phyloP scores from a whole-genome alignment of 2,113 vertebrate genomes.

The Melanerpes aurifrons region DNA sequence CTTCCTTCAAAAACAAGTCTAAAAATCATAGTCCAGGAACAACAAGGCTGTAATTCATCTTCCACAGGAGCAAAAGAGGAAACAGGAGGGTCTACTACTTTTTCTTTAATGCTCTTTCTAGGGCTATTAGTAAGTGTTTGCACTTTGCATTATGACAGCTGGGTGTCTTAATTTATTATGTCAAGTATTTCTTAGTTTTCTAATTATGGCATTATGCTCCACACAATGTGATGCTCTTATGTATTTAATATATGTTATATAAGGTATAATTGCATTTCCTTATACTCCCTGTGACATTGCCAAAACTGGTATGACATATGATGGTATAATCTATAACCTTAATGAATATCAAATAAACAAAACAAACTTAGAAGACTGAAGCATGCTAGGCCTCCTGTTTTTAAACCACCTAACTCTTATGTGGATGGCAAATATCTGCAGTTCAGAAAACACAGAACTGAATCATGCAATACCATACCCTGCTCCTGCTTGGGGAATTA shows the following conservation, averaged over 20 bases:
- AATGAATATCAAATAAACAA: not conserved
- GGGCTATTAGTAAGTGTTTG: not conserved
- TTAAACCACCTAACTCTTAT: not conserved
- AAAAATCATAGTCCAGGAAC: not conserved
- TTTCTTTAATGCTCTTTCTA: slow-evolving; percentile 26
- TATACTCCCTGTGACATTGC: not conserved
- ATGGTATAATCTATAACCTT: not conserved
- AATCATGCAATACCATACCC: not conserved
- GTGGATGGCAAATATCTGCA: not conserved
- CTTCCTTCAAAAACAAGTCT: not conserved
- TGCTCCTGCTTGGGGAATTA: not conserved
- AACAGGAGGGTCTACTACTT: not conserved
- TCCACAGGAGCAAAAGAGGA: not conserved
- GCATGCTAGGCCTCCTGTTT: not conserved
- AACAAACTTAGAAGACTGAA: not conserved
- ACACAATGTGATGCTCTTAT: not conserved
- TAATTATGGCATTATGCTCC: not conserved
- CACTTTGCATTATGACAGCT: not conserved
- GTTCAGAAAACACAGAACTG: not conserved
- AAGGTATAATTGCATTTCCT: not conserved
- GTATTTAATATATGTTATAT: not conserved
- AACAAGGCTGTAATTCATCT: not conserved
- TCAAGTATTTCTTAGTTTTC: not conserved
- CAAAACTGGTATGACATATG: not conserved
- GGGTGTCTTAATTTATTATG: not conserved